Percentiles rank a stretch among this genome's conserved stretches.
phyloP scores from a whole-genome alignment of 2,113 vertebrate species.

The Hirundichthys speculiger region DNA sequence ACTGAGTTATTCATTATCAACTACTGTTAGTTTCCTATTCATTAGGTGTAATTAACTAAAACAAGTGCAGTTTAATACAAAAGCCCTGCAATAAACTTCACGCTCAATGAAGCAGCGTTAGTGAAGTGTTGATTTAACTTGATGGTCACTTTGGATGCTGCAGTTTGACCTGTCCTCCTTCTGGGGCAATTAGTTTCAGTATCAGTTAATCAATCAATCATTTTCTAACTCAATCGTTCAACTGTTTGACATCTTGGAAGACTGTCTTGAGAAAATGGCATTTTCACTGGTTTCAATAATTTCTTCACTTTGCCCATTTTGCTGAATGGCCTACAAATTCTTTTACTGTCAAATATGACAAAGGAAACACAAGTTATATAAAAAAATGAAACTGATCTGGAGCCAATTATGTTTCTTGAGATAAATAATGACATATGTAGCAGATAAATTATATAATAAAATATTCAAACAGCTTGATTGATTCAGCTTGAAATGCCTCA shows the following conservation, averaged over 20 bases:
- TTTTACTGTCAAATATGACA: background rate
- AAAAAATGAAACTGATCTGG: too few species aligned
- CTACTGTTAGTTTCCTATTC: background rate
- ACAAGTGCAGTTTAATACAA: constrained; percentile 2
- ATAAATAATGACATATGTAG: background rate
- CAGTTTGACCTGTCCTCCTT: background rate
- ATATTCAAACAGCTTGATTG: background rate
- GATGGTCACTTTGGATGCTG: background rate
- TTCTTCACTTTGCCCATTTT: background rate
- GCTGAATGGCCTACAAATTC: background rate
- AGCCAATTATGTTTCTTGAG: too few species aligned
- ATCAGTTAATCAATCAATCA: background rate
- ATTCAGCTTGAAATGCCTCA: background rate
- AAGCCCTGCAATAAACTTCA: constrained; percentile 5
- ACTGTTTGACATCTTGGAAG: too few species aligned
- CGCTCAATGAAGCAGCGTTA: background rate
- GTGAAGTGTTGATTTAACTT: constrained; percentile 1
- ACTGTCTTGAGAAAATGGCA: too few species aligned
- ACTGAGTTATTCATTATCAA: constrained; percentile 1
- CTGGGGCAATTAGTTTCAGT: background rate
- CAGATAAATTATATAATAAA: background rate
- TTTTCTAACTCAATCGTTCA: background rate
- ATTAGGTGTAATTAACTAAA: background rate
- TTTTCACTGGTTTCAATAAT: background rate
- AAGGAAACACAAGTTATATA: background rate